Base-by-base conservation (phyloP, 2,797 vertebrate species). In the Periparus ater region DNA sequence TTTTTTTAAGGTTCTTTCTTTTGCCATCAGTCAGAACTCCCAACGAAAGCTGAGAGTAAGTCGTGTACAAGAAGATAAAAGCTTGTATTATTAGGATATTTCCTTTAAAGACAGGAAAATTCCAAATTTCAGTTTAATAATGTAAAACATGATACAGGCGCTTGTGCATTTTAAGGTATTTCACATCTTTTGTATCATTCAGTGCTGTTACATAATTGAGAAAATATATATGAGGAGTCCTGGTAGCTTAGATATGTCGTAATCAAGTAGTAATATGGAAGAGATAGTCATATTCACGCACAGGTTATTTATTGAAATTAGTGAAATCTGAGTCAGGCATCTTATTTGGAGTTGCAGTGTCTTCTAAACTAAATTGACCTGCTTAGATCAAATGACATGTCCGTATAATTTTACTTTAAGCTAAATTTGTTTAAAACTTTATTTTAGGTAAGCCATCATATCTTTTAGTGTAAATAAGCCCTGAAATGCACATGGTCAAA, bases 101-200 rank as follows among this genome's bases (percentile, higher is more conserved):
- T 63, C 7, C 9, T 79, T 71, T 94, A 67, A 74, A 88, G 34
- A 32, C 11, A 57, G 47, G 45, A 61, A 83, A 48, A 36, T 63
- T 51, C 54, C 44, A 11, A 44, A 60, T 77, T 81, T 75, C 26
- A 42, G 10, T 68, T 44, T 75, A 5, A 5, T 40, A 20, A 50
- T 38, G 47, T 44, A 68, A 55, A 82, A 20, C 8, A 16, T 0
- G 0, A 57, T 72, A 32, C 9, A 61, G 18, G 10, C 1, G 1
- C 17, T 89, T 81, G 32, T 42, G 42, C 26, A 11, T 89, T 93
- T 27, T 65, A 13, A 40, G 19, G 7, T 68, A 38, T 78, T 78
- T 72, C 38, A 74, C 38, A 38, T 72, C 25, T 78, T 61, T 84
- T 48, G 10, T 88, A 26, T 63, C 8, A 14, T 67, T 88, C 58